Evolutionary conservation across 2,797 vertebrate genomes (phyloP).

Genomic region (Eulemur rubriventer): DNA sequence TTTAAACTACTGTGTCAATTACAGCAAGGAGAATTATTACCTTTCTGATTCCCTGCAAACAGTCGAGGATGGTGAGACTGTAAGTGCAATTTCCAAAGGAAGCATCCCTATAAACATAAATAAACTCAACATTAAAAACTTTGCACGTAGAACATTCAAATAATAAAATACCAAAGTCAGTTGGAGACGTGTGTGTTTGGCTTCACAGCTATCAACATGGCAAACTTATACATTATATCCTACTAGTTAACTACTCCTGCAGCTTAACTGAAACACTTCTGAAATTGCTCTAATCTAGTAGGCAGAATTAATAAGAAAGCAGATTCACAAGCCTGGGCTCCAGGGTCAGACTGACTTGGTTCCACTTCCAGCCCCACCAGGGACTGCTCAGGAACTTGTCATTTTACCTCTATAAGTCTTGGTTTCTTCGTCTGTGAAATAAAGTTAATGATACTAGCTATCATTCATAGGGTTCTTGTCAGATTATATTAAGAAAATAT

Average conservation of each 20-base stretch:
- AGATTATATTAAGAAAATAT: not conserved
- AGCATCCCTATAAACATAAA: constrained; percentile 91
- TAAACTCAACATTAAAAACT: constrained; percentile 66
- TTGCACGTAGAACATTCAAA: constrained; percentile 6
- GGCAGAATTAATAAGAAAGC: not conserved
- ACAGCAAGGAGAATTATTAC: constrained; percentile 84
- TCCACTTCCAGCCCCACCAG: not conserved
- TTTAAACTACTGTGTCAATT: not conserved
- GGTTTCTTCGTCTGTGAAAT: not conserved
- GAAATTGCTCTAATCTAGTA: not conserved
- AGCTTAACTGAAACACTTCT: not conserved
- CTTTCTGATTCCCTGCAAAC: constrained; percentile 97
- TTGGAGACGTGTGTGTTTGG: not conserved
- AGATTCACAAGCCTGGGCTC: not conserved
- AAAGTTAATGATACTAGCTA: not conserved
- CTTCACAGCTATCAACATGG: not conserved
- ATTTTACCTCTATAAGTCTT: not conserved
- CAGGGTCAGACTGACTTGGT: not conserved
- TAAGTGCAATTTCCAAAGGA: constrained; percentile 96
- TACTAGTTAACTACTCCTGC: not conserved
- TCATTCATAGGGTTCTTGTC: not conserved
- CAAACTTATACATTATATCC: not conserved
- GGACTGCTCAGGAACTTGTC: not conserved
- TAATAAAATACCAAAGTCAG: not conserved
- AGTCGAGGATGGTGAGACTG: constrained; percentile 95